These are phyloP conservation scores for Helleia helle DNA, from an alignment of 2,888 invertebrate species.

Conservation along the genomic window DNA sequence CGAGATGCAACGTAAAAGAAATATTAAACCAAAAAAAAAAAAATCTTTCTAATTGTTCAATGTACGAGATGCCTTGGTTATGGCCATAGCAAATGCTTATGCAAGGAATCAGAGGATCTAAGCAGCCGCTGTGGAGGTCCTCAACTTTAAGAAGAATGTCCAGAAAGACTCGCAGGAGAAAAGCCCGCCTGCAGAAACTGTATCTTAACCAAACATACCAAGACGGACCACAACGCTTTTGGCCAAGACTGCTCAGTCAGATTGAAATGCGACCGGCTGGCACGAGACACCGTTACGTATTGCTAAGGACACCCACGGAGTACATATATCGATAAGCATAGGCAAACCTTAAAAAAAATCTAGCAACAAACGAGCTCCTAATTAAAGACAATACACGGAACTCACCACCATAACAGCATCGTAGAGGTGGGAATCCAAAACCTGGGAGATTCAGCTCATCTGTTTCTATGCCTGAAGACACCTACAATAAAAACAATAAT, in stretches of 20 bases:
- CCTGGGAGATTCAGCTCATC: too few relatives aligned
- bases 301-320: constrained; percentile 9
- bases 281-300: constrained; percentile 7
- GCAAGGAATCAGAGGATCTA: not conserved
- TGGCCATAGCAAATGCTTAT: constrained; percentile 10
- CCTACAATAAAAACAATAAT: too few relatives aligned
- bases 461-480: too few relatives aligned
- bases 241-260: constrained; percentile 7
- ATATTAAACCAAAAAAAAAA: constrained; percentile 5
- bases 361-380: too few relatives aligned
- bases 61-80: constrained; percentile 12
- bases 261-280: constrained; percentile 8
- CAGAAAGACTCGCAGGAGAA: not conserved
- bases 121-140: constrained; percentile 15
- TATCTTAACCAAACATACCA: not conserved
- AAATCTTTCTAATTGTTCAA: too few relatives aligned
- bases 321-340: not conserved
- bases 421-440: too few relatives aligned
- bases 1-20: constrained; percentile 4
- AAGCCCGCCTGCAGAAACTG: constrained; percentile 12
- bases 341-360: too few relatives aligned
- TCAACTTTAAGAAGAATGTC: constrained; percentile 10
- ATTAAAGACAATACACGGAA: too few relatives aligned
- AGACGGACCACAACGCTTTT: constrained; percentile 9
- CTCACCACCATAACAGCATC: too few relatives aligned